These are phyloP conservation scores for Arnoldichthys spilopterus DNA, from an alignment of 2,797 vertebrate genomes.

Conservation along the genomic window DNA sequence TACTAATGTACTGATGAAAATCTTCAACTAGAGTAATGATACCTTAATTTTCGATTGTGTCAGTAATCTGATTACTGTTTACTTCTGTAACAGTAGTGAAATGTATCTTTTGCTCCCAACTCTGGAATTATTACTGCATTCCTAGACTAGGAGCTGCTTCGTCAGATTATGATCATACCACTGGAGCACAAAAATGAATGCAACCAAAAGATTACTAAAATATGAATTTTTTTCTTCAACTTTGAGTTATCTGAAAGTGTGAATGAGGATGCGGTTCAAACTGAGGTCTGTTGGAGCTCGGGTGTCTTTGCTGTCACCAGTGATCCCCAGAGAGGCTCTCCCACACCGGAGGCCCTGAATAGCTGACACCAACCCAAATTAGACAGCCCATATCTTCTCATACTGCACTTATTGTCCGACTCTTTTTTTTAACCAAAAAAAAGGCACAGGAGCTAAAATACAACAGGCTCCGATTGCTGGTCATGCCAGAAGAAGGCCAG, in stretches of 20 bases:
- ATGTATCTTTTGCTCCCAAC: too few relatives aligned
- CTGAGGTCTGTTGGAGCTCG: constrained; percentile 82
- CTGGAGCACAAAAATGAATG: background rate
- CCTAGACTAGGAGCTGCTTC: background rate
- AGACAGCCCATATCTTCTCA: constrained; percentile 80
- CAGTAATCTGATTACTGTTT: too few relatives aligned
- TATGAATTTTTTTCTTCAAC: background rate
- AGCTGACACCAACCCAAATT: constrained; percentile 81
- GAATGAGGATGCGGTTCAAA: constrained; percentile 36
- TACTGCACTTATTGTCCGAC: constrained; percentile 83
- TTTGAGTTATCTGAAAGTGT: constrained; percentile 42
- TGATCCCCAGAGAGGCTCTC: constrained; percentile 79
- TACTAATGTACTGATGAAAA: too few relatives aligned
- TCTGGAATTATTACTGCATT: too few relatives aligned
- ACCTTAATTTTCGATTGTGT: too few relatives aligned
- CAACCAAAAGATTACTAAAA: background rate
- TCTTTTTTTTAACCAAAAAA: constrained; percentile 66
- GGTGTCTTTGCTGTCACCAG: constrained; percentile 81
- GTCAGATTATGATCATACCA: background rate
- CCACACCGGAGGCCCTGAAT: constrained; percentile 81
- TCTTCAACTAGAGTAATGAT: too few relatives aligned
- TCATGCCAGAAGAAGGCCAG: constrained; percentile 86
- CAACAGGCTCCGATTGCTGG: constrained; percentile 87
- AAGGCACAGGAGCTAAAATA: constrained; percentile 83
- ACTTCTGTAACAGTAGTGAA: too few relatives aligned